Evolutionary conservation across 53 echinoderm and acorn worm genomes (phyloP), one percentile per base, ranked within the genome.

Genomic region (Antedon mediterranea): DNA sequence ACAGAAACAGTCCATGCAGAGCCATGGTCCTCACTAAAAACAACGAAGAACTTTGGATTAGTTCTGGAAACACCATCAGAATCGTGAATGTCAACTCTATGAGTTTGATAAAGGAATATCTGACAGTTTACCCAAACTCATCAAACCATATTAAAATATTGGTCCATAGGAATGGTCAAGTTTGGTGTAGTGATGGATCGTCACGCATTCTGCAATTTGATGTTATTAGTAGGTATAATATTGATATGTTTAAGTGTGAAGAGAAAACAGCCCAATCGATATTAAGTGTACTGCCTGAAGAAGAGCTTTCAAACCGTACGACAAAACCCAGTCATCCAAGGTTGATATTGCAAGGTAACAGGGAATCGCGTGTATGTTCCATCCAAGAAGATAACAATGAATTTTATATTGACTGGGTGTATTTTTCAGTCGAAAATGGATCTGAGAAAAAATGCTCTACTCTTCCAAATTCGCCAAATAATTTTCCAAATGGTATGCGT

Each of bases 141-240:
- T 74, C 83, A 30, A 74, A 42, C 23, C 28, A 41, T n/a, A 76
- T 89, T 28, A 71, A 79, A 78, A 71, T 71, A 18, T n/a, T 90
- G 31, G 81, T 76, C 9, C 77, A 82, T 78, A 77, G 77, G 13
- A 73, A 77, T 31, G 83, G 83, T 44, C 76, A 78, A 71, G 77
- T 90, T 23, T 90, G 88, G 88, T 90, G 91, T 83, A 75, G 75
- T 76, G 79, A 85, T 28, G 73, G 85, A 32, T 85, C 87, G 0
- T 81, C 79, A 0, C 72, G 76, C 30, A 85, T 90, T 9, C 34
- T 85, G 26, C 87, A 85, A 71, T 90, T 88, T 76, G 76, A 78
- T 74, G 81, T 90, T 33, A 74, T 43, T 31, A 72, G 32, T 5
- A 79, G 85, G 75, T 74, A 78, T 34, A 72, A 80, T 18, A 43